These are phyloP conservation scores for Pogonomyrmex californicus DNA, from an alignment of 1,140 invertebrate species.

Conservation along the genomic window DNA sequence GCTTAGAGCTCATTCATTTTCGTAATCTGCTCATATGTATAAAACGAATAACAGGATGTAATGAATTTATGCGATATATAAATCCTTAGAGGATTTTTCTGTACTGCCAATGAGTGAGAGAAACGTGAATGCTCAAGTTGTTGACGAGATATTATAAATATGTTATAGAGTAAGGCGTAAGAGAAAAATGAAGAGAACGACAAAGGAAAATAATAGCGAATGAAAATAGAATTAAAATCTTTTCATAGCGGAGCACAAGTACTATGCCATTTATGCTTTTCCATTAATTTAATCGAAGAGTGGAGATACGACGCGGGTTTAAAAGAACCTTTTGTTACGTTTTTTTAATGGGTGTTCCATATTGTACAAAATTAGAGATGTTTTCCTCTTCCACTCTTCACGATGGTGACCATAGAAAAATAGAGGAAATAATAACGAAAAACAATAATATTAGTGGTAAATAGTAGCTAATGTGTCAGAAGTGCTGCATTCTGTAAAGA, in stretches of 20 bases:
- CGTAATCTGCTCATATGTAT: slow-evolving; percentile 1
- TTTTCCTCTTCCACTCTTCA: slow-evolving; percentile 77
- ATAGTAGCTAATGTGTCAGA: slow-evolving; percentile 74
- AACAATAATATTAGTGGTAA: slow-evolving; percentile 77
- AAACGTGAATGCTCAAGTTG: slow-evolving; percentile 57
- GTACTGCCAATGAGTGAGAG: slow-evolving; percentile 60
- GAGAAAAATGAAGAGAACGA: slow-evolving; percentile 5
- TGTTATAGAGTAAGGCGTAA: slow-evolving; percentile 50
- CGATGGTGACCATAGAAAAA: slow-evolving; percentile 68
- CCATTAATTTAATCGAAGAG: slow-evolving; percentile 72
- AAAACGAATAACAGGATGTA: slow-evolving; percentile 43
- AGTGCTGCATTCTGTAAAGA: slow-evolving; percentile 79
- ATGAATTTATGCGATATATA: slow-evolving; percentile 24
- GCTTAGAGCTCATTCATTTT: slow-evolving; percentile 36
- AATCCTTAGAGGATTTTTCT: slow-evolving; percentile 34
- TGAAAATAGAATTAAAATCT: slow-evolving; percentile 58
- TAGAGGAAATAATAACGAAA: slow-evolving; percentile 76
- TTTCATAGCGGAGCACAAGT: slow-evolving; percentile 53
- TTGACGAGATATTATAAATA: slow-evolving; percentile 61
- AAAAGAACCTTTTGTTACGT: slow-evolving; percentile 56
- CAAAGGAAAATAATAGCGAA: slow-evolving; percentile 23
- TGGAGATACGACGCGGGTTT: slow-evolving; percentile 69
- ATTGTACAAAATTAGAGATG: slow-evolving; percentile 74
- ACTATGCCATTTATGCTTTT: slow-evolving; percentile 71
- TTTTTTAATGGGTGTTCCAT: slow-evolving; percentile 62